Conservation (phyloP, 2,797 vertebrate genomes). For the Clarias pachynema region DNA sequence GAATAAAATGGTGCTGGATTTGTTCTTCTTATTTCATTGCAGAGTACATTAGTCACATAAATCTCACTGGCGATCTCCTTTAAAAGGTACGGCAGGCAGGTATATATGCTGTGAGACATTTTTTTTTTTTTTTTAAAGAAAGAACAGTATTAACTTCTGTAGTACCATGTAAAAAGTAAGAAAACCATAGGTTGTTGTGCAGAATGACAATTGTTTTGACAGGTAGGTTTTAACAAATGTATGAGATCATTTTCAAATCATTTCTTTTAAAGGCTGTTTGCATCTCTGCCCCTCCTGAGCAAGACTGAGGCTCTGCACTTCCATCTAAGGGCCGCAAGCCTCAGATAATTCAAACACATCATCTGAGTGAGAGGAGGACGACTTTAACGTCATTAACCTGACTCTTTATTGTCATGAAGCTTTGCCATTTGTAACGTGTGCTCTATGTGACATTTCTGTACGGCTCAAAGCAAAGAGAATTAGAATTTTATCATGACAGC, state of each 20-base stretch:
- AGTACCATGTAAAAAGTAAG: not conserved
- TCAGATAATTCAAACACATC: slow-evolving; percentile 35
- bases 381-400: slow-evolving; percentile 24
- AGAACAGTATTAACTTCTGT: too few species aligned
- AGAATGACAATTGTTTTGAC: not conserved
- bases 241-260: not conserved
- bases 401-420: slow-evolving; percentile 21
- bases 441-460: slow-evolving; percentile 12
- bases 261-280: not conserved
- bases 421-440: slow-evolving; percentile 8
- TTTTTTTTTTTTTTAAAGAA: not conserved
- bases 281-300: slow-evolving; percentile 10
- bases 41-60: not conserved
- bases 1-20: too few species aligned
- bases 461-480: slow-evolving; percentile 1
- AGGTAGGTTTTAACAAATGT: not conserved
- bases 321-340: not conserved
- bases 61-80: too few species aligned
- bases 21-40: not conserved
- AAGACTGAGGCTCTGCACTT: not conserved
- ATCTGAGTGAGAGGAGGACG: not conserved
- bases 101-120: not conserved
- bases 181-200: not conserved
- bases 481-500: slow-evolving; percentile 33
- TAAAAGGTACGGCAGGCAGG: not conserved